Percentiles rank a stretch among this genome's conserved stretches.
Conservation (phyloP, 2,888 invertebrate species). For the Leptura quadrifasciata region DNA sequence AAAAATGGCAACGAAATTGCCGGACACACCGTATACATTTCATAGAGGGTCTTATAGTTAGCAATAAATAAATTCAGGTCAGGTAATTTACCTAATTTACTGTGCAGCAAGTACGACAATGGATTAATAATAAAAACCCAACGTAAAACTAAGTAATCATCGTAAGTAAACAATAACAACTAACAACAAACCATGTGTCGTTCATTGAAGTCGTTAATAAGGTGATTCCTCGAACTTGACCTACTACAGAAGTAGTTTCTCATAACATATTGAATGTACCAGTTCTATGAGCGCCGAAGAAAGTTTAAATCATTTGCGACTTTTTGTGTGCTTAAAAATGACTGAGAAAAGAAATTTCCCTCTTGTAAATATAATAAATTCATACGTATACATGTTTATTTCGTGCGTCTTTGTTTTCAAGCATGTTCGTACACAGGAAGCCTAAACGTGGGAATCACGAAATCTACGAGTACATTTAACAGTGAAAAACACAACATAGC, state of each 20-base stretch:
- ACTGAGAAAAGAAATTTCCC: slow-evolving; percentile 43
- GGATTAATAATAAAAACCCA: background rate
- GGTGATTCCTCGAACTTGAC: slow-evolving; percentile 20
- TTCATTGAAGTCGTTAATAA: background rate
- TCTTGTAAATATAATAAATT: slow-evolving; percentile 8
- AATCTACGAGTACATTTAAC: slow-evolving; percentile 13
- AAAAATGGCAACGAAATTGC: too few species aligned
- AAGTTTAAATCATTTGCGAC: slow-evolving; percentile 32
- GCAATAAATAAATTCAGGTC: background rate
- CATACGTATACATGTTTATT: slow-evolving; percentile 1
- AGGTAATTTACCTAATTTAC: background rate
- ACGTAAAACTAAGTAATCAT: background rate
- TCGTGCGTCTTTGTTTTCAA: slow-evolving; percentile 26
- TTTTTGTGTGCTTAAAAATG: slow-evolving; percentile 23
- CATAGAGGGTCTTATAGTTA: too few species aligned
- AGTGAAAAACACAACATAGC: slow-evolving; percentile 20
- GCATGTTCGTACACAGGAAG: slow-evolving; percentile 33
- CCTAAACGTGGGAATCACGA: slow-evolving; percentile 34
- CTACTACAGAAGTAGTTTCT: slow-evolving; percentile 32
- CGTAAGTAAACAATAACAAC: slow-evolving; percentile 8
- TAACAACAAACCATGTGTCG: slow-evolving; percentile 5
- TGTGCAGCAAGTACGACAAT: background rate
- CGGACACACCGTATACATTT: too few species aligned
- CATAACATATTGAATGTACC: slow-evolving; percentile 14
- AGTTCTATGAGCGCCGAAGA: slow-evolving; percentile 34